phyloP scores from a whole-genome alignment of 2,888 invertebrate genomes.

The Nineta flava region DNA sequence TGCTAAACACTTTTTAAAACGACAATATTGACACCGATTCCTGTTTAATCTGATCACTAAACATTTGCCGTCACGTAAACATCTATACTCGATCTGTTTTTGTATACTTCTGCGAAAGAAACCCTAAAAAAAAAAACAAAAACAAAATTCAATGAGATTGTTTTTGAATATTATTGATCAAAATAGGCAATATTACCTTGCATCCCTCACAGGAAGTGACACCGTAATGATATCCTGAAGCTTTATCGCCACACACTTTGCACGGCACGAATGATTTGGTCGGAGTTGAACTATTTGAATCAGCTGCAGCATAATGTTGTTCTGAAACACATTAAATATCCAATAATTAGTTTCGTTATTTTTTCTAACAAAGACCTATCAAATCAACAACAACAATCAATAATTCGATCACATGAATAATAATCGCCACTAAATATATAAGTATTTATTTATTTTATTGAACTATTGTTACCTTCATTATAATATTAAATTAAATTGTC shows the following conservation, averaged over 20 bases:
- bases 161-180: not conserved
- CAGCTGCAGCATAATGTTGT: constrained; percentile 58
- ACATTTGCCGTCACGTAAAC: constrained; percentile 86
- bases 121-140: constrained; percentile 44
- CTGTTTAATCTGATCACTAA: constrained; percentile 83
- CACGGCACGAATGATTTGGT: constrained; percentile 84
- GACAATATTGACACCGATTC: constrained; percentile 91
- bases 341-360: not conserved
- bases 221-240: constrained; percentile 93
- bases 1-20: constrained; percentile 90
- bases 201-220: constrained; percentile 97
- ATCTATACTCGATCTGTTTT: constrained; percentile 92
- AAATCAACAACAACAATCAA: not conserved
- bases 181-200: constrained; percentile 48
- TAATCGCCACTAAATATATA: no score
- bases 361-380: not conserved
- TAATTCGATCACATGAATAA: not conserved
- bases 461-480: no score
- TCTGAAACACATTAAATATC: constrained; percentile 32
- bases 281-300: constrained; percentile 60
- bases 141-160: not conserved
- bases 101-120: constrained; percentile 93
- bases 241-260: constrained; percentile 94
- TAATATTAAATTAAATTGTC: no score
- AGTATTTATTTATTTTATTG: no score